phyloP scores from a whole-genome alignment of 2,113 vertebrate genomes.

The Hoplias malabaricus region DNA sequence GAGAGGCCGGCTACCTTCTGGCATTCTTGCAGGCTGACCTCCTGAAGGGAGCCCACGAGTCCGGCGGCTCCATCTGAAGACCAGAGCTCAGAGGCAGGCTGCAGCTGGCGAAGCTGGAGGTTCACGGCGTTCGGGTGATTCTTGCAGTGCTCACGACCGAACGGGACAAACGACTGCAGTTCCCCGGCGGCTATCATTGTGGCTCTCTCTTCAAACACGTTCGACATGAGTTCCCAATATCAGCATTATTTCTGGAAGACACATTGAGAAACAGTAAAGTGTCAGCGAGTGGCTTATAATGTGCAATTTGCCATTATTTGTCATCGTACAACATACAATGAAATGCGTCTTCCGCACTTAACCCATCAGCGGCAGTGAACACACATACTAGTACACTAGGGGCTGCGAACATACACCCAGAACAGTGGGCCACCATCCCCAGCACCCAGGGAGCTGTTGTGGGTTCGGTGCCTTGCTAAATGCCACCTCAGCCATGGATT shows the following conservation, averaged over 20 bases:
- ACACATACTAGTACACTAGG: no score
- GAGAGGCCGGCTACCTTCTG: constrained; percentile 68
- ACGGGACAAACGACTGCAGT: constrained; percentile 97
- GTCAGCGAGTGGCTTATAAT: no score
- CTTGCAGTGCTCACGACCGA: constrained; percentile 94
- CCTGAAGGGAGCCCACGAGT: constrained; percentile 90
- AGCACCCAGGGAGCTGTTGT: no score
- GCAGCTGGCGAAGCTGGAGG: constrained; percentile 93
- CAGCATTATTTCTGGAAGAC: constrained; percentile 93
- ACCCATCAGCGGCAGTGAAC: no score
- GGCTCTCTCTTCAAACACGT: constrained; percentile 98
- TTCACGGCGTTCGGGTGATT: constrained; percentile 94
- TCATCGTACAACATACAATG: no score
- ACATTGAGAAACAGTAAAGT: no score
- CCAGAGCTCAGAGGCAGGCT: constrained; percentile 95
- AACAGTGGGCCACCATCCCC: no score
- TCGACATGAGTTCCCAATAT: constrained; percentile 99
- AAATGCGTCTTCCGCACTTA: no score
- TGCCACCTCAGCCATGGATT: no score
- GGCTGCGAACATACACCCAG: no score
- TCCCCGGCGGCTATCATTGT: constrained; percentile 98
- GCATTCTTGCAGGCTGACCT: constrained; percentile 92
- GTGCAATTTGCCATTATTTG: no score
- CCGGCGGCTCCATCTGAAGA: constrained; percentile 93
- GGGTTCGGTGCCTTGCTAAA: no score